Conservation (phyloP, 2,113 vertebrate genomes). For the Etheostoma spectabile region DNA sequence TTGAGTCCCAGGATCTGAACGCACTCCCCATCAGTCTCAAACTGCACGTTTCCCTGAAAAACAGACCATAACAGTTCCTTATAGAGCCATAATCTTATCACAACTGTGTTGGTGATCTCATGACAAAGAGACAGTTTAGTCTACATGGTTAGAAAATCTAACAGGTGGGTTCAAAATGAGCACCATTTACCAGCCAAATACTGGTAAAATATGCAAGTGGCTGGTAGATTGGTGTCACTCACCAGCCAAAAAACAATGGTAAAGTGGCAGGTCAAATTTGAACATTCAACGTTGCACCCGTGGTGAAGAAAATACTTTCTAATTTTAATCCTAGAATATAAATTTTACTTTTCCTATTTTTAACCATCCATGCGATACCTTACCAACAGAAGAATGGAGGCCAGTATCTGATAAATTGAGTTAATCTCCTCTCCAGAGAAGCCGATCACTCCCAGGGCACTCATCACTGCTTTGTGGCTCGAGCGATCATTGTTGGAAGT, state of each 20-base stretch:
- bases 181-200: too few species aligned
- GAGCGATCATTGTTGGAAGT: constrained; percentile 81
- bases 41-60: constrained; percentile 88
- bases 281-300: too few species aligned
- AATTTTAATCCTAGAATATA: background rate
- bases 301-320: background rate
- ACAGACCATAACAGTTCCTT: background rate
- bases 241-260: too few species aligned
- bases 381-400: constrained; percentile 90
- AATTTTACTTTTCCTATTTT: background rate
- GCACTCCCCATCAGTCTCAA: constrained; percentile 80
- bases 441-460: constrained; percentile 89
- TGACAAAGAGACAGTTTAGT: background rate
- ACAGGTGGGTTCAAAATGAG: too few species aligned
- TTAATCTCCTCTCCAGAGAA: constrained; percentile 86
- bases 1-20: constrained; percentile 73
- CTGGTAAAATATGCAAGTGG: too few species aligned
- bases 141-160: background rate
- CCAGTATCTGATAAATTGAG: constrained; percentile 87
- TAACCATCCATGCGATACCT: background rate
- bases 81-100: background rate
- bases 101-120: background rate
- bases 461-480: constrained; percentile 82
- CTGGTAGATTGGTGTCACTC: too few species aligned
- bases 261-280: too few species aligned